These are phyloP conservation scores for Trichogramma dendrolimi DNA, from an alignment of 2,888 invertebrate genomes.

Conservation along the genomic window DNA sequence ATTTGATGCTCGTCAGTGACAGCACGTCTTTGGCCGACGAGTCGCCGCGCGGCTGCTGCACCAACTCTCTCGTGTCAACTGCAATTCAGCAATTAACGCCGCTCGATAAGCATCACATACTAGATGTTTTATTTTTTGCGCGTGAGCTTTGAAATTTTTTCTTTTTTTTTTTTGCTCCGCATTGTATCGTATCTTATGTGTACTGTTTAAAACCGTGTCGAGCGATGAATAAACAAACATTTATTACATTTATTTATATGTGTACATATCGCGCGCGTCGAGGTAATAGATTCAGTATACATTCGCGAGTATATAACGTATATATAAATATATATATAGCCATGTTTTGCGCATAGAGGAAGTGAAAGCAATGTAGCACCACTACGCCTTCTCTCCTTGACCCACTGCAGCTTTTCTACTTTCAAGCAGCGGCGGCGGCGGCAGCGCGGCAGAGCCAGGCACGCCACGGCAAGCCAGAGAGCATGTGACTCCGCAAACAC, in stretches of 20 bases:
- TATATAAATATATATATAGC: neutral
- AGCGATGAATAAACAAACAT: neutral
- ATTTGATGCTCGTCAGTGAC: constrained; percentile 45
- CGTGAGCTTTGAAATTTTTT: neutral
- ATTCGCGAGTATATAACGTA: no score
- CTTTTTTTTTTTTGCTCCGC: constrained; percentile 3
- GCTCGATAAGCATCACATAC: neutral
- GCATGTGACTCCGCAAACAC: constrained; percentile 24
- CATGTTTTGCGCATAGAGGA: constrained; percentile 44
- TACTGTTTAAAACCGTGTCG: neutral
- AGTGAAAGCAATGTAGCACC: constrained; percentile 47
- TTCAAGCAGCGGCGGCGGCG: constrained; percentile 39
- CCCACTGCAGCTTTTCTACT: constrained; percentile 53
- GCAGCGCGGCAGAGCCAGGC: neutral
- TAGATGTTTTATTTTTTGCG: no score
- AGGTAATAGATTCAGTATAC: neutral
- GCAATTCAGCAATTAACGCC: constrained; percentile 44
- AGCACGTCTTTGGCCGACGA: constrained; percentile 42
- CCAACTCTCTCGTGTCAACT: constrained; percentile 65
- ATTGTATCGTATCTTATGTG: no score
- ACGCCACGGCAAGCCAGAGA: constrained; percentile 33
- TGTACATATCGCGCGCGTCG: constrained; percentile 10
- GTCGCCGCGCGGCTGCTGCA: constrained; percentile 46
- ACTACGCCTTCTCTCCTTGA: constrained; percentile 48
- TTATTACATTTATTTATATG: neutral